phyloP scores from a whole-genome alignment of 2,888 invertebrate genomes.

The Prenolepis imparis region DNA sequence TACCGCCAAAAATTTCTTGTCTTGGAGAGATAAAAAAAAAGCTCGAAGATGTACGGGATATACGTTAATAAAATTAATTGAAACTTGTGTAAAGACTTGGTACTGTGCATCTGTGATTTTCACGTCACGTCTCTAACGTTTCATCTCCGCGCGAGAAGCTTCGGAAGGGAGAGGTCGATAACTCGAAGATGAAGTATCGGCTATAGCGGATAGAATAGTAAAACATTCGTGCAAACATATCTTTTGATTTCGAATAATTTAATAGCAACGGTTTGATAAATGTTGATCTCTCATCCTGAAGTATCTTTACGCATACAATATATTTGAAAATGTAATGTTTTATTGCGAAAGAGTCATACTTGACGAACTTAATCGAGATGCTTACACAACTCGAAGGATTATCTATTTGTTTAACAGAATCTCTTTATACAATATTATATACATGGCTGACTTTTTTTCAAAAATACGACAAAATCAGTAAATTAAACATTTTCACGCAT shows the following conservation, averaged over 20 bases:
- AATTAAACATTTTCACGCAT: neutral
- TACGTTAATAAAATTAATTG: neutral
- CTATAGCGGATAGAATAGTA: neutral
- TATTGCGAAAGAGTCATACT: neutral
- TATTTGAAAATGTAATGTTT: neutral
- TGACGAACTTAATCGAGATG: constrained; percentile 10
- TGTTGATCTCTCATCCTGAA: constrained; percentile 14
- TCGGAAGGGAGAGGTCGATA: neutral
- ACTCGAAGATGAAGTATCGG: neutral
- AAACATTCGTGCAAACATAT: neutral
- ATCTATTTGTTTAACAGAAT: neutral
- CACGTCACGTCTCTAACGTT: neutral
- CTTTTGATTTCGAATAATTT: neutral
- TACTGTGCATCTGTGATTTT: neutral
- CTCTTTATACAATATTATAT: neutral
- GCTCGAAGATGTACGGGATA: neutral
- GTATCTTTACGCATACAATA: neutral
- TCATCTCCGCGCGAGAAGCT: neutral
- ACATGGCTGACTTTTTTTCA: neutral
- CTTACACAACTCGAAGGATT: neutral
- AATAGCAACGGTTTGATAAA: neutral
- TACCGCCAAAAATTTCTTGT: constrained; percentile 31
- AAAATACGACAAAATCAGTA: neutral
- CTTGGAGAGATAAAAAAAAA: neutral
- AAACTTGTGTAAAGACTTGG: neutral